Evolutionary conservation across 2,888 invertebrate species (phyloP).

Genomic region (Rhogogaster chlorosoma): DNA sequence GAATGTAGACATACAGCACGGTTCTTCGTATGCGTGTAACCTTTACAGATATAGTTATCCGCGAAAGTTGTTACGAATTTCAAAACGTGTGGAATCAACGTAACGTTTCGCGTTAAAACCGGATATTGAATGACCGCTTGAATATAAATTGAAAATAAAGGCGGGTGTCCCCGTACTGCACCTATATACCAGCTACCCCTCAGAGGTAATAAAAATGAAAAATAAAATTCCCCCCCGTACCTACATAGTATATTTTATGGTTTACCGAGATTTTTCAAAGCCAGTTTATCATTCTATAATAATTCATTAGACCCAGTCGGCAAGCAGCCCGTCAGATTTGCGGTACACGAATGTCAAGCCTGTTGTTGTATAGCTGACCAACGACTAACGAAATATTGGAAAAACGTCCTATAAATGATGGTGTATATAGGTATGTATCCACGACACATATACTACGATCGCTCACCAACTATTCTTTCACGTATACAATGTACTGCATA

Average conservation of each 20-base stretch:
- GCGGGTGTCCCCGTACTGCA: no score
- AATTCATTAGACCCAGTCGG: conserved; percentile 3
- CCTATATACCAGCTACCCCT: neutral
- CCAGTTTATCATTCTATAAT: conserved; percentile 24
- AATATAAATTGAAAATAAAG: conserved; percentile 11
- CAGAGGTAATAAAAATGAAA: neutral
- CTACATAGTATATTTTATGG: neutral
- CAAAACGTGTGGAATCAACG: neutral
- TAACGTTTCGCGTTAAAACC: neutral
- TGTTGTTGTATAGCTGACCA: conserved; percentile 23
- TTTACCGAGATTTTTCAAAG: neutral
- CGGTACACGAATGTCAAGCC: conserved; percentile 10
- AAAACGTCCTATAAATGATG: conserved; percentile 32
- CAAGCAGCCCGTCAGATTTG: conserved; percentile 13
- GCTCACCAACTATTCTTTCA: neutral
- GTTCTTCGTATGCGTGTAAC: neutral
- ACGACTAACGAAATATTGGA: conserved; percentile 30
- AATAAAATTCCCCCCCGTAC: neutral
- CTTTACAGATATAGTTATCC: neutral
- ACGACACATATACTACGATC: neutral
- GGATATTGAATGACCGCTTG: conserved; percentile 1
- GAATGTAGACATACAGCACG: neutral
- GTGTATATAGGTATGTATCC: neutral
- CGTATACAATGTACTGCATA: neutral
- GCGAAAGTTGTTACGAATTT: neutral